A percentile compares a stretch with the other conserved stretches of the same genome.
phyloP scores from a whole-genome alignment of 2,797 vertebrate genomes.

The Clarias platycephalus region DNA sequence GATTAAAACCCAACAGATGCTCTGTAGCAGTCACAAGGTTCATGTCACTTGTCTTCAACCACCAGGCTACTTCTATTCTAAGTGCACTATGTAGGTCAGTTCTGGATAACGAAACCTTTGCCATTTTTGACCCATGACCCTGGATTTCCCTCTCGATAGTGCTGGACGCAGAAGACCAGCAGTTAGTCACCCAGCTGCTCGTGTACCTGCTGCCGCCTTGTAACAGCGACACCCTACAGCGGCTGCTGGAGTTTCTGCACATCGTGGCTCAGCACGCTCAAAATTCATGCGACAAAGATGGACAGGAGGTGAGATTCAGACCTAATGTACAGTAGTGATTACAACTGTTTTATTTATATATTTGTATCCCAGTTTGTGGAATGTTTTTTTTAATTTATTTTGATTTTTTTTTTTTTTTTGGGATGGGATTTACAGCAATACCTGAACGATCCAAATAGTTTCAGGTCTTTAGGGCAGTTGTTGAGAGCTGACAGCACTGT shows the following conservation, averaged over 20 bases:
- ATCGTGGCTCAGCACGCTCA: conserved; percentile 88
- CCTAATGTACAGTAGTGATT: background rate
- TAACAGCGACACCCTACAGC: conserved; percentile 93
- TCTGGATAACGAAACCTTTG: background rate
- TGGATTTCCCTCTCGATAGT: conserved; percentile 76
- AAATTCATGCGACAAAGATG: conserved; percentile 77
- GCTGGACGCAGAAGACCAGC: conserved; percentile 75
- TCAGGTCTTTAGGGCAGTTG: background rate
- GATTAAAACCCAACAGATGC: background rate
- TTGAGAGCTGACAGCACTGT: background rate
- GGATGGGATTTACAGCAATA: background rate
- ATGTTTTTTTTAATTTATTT: no score
- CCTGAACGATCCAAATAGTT: background rate
- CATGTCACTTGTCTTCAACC: background rate
- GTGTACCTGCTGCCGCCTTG: conserved; percentile 94
- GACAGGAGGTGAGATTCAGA: conserved; percentile 77
- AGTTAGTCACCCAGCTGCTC: conserved; percentile 86
- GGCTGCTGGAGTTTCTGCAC: conserved; percentile 89
- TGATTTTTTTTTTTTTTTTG: background rate
- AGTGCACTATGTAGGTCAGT: background rate
- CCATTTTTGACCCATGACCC: background rate
- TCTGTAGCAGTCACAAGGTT: background rate
- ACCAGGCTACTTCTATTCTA: background rate
- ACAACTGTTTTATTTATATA: no score
- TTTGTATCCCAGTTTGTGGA: background rate